phyloP scores from a whole-genome alignment of 1,140 invertebrate species.

The Liolophura sinensis region DNA sequence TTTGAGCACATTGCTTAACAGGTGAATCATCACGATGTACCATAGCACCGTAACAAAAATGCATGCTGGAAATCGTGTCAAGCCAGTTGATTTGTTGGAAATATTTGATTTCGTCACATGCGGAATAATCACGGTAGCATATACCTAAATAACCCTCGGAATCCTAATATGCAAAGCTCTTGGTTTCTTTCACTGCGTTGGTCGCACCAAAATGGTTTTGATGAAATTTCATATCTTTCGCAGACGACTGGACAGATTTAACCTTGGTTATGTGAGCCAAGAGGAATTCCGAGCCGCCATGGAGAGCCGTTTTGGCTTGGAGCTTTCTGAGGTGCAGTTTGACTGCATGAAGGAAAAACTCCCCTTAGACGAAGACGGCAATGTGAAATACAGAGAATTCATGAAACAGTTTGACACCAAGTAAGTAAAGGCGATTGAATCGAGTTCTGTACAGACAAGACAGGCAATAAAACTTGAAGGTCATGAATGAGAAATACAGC shows the following conservation, averaged over 20 bases:
- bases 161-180: too few relatives aligned
- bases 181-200: too few relatives aligned
- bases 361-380: constrained; percentile 51
- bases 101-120: background rate
- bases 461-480: too few relatives aligned
- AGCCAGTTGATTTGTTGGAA: background rate
- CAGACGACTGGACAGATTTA: constrained; percentile 54
- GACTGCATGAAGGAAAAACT: constrained; percentile 48
- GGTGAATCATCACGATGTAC: background rate
- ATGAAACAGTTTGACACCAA: constrained; percentile 58
- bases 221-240: constrained; percentile 7
- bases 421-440: constrained; percentile 22
- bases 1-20: background rate
- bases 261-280: constrained; percentile 45
- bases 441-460: too few relatives aligned
- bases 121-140: too few relatives aligned
- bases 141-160: too few relatives aligned
- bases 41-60: background rate
- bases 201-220: background rate
- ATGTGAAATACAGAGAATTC: constrained; percentile 56
- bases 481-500: background rate
- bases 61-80: background rate
- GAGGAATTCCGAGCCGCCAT: constrained; percentile 58
- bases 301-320: constrained; percentile 52
- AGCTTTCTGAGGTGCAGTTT: constrained; percentile 53